Base-by-base conservation (phyloP, 1,140 invertebrate species). In the Drosophila triauraria region DNA sequence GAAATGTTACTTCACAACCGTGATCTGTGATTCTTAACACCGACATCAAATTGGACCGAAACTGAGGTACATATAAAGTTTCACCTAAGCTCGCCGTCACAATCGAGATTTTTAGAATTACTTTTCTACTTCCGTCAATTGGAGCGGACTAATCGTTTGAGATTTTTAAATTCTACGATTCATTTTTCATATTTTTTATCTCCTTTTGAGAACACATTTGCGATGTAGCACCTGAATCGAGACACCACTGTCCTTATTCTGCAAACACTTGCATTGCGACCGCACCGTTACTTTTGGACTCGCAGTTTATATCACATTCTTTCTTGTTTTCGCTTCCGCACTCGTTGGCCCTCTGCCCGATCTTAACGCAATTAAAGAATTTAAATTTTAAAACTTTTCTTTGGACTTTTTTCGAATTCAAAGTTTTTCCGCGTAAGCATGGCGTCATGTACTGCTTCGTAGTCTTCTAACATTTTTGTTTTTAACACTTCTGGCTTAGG, bases 181-280 rank as follows among this genome's bases (percentile, higher is more conserved):
- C 51, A 53, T 10, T 3, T n/a, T 35, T 54, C 12, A 54, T 25
- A 15, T 53, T 23, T 51, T 8, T 12, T 46, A 76, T 56, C 20
- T 69, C n/a, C 12, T 51, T 48, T 15, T 43, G 4, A 15, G 53
- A 57, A 42, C 59, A 70, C 74, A 75, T 75, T n/a, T 75, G 71
- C 20, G 58, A 68, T 17, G 63, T 54, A 10, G 71, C 63, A 12
- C 63, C 51, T 12, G 63, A 75, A 75, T 62, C 62, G 3, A 62
- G 43, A 38, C 71, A 67, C 63, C 63, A 68, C 35, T 48, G 30
- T 53, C 50, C 51, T 53, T 53, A 5, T 32, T 38, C 50, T 20
- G 12, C 9, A 12, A 13, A 48, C 32, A 20, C 30, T 20, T 53
- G 51, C 27, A n/a, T n/a, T n/a, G n/a, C n/a, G n/a, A n/a, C n/a